phyloP scores from a whole-genome alignment of 64 coral and sea anemone genomes.

The Trachythela sp. region DNA sequence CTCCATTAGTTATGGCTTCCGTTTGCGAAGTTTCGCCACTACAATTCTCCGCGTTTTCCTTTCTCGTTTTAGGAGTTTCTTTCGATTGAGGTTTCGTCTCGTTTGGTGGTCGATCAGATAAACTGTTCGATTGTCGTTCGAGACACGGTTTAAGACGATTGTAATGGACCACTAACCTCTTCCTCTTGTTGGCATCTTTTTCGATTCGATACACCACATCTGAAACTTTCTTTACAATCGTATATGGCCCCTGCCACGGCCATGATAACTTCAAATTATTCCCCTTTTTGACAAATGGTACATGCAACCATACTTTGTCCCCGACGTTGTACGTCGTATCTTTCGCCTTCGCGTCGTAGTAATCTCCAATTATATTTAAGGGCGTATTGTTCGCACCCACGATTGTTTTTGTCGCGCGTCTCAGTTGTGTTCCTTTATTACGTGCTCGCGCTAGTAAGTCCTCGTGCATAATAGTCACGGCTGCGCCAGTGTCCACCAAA shows the following conservation, averaged over 20 bases:
- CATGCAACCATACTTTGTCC: background rate
- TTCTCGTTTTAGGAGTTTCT: background rate
- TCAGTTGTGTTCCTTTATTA: slow-evolving; percentile 23
- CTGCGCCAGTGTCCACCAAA: slow-evolving; percentile 42
- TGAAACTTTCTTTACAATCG: background rate
- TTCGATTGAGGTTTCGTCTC: background rate
- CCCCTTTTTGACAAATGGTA: background rate
- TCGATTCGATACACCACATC: background rate
- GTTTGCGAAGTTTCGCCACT: background rate
- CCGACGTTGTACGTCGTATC: slow-evolving; percentile 10
- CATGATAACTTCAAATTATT: background rate
- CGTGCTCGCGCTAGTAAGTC: slow-evolving; percentile 41
- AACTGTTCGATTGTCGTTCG: background rate
- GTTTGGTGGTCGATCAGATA: background rate
- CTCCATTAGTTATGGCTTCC: too few species aligned
- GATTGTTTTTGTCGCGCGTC: slow-evolving; percentile 42
- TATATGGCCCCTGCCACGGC: background rate
- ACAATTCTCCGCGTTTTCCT: background rate
- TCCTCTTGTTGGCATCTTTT: background rate
- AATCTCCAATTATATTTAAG: slow-evolving; percentile 40
- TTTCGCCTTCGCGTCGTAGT: background rate
- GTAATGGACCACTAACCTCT: background rate
- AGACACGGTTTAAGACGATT: background rate
- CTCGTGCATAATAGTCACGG: slow-evolving; percentile 47
- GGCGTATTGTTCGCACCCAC: slow-evolving; percentile 39